Evolutionary conservation across 2,888 invertebrate species (phyloP).

Genomic region (Spisula subtruncata): DNA sequence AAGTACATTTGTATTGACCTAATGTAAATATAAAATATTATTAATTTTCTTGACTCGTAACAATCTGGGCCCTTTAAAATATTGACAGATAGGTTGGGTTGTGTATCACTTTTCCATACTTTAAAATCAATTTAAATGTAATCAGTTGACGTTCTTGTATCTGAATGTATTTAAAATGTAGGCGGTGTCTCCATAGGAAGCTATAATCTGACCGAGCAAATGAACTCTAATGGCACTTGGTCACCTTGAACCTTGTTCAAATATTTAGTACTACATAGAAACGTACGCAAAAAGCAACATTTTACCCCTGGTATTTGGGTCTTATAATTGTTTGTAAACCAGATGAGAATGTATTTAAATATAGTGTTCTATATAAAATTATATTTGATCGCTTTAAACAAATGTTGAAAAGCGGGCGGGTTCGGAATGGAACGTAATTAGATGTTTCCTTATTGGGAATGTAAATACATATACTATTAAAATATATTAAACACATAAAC

Average conservation of each 20-base stretch:
- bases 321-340: neutral
- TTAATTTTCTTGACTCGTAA: too few relatives aligned
- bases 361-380: neutral
- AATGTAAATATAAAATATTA: too few relatives aligned
- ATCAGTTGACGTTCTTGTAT: neutral
- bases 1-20: too few relatives aligned
- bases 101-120: too few relatives aligned
- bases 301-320: neutral
- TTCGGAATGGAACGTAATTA: constrained; percentile 27
- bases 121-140: too few relatives aligned
- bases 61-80: too few relatives aligned
- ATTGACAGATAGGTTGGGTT: too few relatives aligned
- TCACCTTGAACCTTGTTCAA: neutral
- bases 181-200: neutral
- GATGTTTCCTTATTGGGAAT: constrained; percentile 14
- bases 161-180: neutral
- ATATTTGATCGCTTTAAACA: neutral
- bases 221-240: neutral
- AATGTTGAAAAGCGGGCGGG: constrained; percentile 34
- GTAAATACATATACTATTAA: constrained; percentile 19
- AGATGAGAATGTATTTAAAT: neutral
- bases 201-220: neutral
- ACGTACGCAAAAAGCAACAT: neutral
- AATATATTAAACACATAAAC: neutral
- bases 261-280: neutral